Base-by-base conservation (phyloP, 2,797 vertebrate species). In the Tadarida brasiliensis region DNA sequence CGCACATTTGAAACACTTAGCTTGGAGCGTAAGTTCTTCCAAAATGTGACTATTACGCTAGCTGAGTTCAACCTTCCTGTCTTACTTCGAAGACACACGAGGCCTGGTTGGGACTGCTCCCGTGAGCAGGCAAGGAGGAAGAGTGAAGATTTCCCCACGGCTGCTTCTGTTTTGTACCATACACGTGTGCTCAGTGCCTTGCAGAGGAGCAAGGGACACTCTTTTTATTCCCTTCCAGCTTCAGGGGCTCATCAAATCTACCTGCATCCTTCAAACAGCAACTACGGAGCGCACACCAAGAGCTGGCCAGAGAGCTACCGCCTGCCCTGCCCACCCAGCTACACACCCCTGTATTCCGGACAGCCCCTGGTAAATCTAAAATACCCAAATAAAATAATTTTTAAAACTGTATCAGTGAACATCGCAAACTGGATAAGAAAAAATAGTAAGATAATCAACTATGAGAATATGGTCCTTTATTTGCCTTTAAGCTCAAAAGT, bases 11-110 rank as follows among this genome's bases (percentile, higher is more conserved):
- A 82, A 85, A 51, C 26, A 81, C 47, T 70, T 77, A 67, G 57
- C 39, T n/a, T 74, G 26, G 22, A 24, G 28, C 77, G 85, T 7
- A 63, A 61, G 7, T 78, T 24, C 44, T 76, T 87, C 26, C 78
- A 95, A 96, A 90, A n/a, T 35, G 49, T 44, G 68, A 76, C 20
- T 11, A 70, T 56, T 49, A 39, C 11, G 19, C 35, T 65, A 67
- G 10, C 11, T 92, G 39, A 56, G 30, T 56, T 30, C 26, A 61
- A 90, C 68, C 94, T 82, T 85, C 71, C 59, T 86, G 24, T 39
- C 35, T 65, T 85, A 68, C 73, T 76, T 71, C 39, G 12, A 87
- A 94, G 83, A 54, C 20, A 85, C 12, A 15, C 2, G 10, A 85
- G 47, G 54, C 82, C 19, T 22, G 10, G 44, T 57, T 47, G 26